Evolutionary conservation across 1,140 invertebrate genomes (phyloP), one percentile per base, ranked within the genome.

Genomic region (Microplitis mediator): DNA sequence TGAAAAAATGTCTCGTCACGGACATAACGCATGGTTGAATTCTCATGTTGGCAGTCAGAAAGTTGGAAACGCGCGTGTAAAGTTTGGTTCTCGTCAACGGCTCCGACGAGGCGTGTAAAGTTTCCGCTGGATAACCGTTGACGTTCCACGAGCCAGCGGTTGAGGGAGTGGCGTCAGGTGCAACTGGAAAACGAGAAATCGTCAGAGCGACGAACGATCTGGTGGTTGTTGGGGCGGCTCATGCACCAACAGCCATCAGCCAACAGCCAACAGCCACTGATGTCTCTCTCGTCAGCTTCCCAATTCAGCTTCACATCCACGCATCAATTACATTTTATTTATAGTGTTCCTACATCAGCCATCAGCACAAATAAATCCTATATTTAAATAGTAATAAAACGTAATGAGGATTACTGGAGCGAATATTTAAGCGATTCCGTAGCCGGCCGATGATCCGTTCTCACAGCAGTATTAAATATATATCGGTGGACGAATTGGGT

Each of bases 41-140:
- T 63, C 62, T 64, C n/a, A 50, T 50, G 39, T 14, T 50, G 56
- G 58, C 51, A 52, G 62, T 71, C 70, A 52, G 31, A 65, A 71
- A 71, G 70, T 71, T 71, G 62, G 50, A 63, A 64, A 64, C 52
- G 68, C 68, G 4, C 23, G 31, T 32, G 70, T 65, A 71, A 71
- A 71, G 70, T 71, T 71, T 71, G 51, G 62, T 58, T 65, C 70
- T 71, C 70, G 70, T 71, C 70, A 63, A 65, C 62, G 36, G 45
- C 50, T 60, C 51, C 70, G 62, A 71, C 70, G 70, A 71, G 45
- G 62, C 70, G 52, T 71, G 70, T 58, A 65, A 65, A 71, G 31
- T 71, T 71, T 71, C 62, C 70, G 62, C 70, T 71, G 70, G 70
- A 71, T 71, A 71, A 65, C 62, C 52, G 62, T 65, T 71, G 70